Evolutionary conservation across 2,888 invertebrate genomes (phyloP).

Genomic region (Acanthopleura granulata): DNA sequence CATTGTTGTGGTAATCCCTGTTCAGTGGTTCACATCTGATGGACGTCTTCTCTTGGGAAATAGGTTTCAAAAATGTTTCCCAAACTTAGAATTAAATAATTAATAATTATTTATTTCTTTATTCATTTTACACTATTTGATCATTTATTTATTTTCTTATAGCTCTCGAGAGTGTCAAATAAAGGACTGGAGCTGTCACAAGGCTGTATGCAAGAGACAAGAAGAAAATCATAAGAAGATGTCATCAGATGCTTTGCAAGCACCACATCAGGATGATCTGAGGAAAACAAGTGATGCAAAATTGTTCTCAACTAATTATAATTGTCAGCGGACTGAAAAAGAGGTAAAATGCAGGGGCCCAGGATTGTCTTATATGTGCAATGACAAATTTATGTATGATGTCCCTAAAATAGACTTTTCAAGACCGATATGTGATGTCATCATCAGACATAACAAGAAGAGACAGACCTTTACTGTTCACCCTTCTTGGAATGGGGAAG

Average conservation of each 20-base stretch:
- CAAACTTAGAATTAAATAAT: no score
- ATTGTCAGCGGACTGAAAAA: no score
- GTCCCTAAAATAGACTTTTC: constrained; percentile 37
- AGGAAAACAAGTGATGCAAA: not conserved
- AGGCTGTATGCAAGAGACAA: constrained; percentile 24
- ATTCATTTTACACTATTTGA: constrained; percentile 23
- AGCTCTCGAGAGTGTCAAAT: constrained; percentile 55
- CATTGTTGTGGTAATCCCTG: no score
- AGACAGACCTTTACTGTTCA: constrained; percentile 48
- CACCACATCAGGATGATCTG: not conserved
- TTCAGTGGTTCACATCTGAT: no score
- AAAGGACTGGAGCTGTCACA: constrained; percentile 49
- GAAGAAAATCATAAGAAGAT: no score
- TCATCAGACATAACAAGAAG: constrained; percentile 49
- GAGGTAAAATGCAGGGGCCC: not conserved
- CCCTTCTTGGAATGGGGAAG: constrained; percentile 43
- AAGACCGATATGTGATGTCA: constrained; percentile 33
- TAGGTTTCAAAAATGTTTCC: no score
- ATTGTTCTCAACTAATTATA: not conserved
- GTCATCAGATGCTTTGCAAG: no score
- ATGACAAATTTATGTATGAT: constrained; percentile 37
- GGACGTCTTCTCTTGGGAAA: no score
- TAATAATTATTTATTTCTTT: no score
- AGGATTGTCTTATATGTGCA: constrained; percentile 28
- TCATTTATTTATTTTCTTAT: constrained; percentile 24